Percentiles rank a stretch among this genome's conserved stretches.
Evolutionary conservation across 2,797 vertebrate species (phyloP).

Genomic region (Pampus argenteus): DNA sequence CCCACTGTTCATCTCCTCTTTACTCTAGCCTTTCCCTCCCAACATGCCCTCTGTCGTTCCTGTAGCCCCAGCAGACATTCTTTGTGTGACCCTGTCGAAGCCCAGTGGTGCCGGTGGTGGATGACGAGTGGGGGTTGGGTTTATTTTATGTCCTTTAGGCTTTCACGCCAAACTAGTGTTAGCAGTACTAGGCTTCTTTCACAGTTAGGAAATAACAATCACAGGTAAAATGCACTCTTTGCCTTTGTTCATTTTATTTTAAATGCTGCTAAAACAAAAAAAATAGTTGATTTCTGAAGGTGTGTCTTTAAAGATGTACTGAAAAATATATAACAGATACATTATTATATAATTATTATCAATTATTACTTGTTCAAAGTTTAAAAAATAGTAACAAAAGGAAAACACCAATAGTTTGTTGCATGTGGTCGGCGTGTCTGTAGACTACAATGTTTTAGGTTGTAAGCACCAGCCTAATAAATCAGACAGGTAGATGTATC

Average conservation of each 20-base stretch:
- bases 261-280: background rate
- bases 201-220: background rate
- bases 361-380: no score
- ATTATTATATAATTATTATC: no score
- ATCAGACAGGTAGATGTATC: no score
- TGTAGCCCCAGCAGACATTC: constrained; percentile 41
- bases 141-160: constrained; percentile 53
- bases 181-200: background rate
- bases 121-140: background rate
- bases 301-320: background rate
- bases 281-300: background rate
- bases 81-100: constrained; percentile 51
- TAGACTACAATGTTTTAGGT: no score
- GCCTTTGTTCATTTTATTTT: background rate
- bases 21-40: constrained; percentile 31
- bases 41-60: constrained; percentile 27
- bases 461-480: no score
- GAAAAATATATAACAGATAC: no score
- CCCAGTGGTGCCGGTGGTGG: constrained; percentile 23
- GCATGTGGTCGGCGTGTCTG: no score
- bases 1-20: constrained; percentile 43
- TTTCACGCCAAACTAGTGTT: no score
- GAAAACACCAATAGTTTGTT: background rate
- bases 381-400: background rate
- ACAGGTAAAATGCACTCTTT: background rate